These are phyloP conservation scores for Melanerpes aurifrons DNA, from an alignment of 2,113 vertebrate species.

Conservation along the genomic window DNA sequence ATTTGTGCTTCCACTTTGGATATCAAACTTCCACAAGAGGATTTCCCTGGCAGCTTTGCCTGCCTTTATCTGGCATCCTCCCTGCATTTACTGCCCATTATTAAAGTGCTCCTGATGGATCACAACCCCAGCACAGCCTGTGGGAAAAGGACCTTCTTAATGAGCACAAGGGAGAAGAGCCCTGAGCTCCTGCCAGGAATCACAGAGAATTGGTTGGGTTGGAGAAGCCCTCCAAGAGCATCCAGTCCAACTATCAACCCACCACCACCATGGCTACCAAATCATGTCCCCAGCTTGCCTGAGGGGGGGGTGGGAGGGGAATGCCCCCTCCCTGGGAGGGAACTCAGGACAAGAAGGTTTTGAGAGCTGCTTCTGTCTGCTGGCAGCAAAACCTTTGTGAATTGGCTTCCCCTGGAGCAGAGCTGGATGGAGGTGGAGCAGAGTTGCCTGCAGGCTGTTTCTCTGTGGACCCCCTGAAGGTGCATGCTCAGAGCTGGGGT, in stretches of 20 bases:
- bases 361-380: not conserved
- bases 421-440: not conserved
- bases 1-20: conserved; percentile 58
- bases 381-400: not conserved
- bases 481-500: accelerated
- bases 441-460: not conserved
- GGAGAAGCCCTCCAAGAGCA: too few relatives aligned
- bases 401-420: not conserved
- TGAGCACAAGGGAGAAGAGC: not conserved
- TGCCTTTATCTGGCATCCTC: not conserved
- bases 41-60: conserved; percentile 30
- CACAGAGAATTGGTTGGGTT: accelerated
- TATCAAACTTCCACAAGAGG: conserved; percentile 60
- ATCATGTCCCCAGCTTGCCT: too few relatives aligned
- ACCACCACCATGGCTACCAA: too few relatives aligned
- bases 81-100: conserved; percentile 24
- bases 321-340: too few relatives aligned
- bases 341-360: not conserved
- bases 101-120: conserved; percentile 5
- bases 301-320: too few relatives aligned
- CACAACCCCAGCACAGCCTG: not conserved
- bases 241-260: too few relatives aligned
- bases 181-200: not conserved
- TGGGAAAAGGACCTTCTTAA: not conserved
- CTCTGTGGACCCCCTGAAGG: accelerated